These are phyloP conservation scores for Malthinus seriepunctatus DNA, from an alignment of 2,888 invertebrate species.

Conservation along the genomic window DNA sequence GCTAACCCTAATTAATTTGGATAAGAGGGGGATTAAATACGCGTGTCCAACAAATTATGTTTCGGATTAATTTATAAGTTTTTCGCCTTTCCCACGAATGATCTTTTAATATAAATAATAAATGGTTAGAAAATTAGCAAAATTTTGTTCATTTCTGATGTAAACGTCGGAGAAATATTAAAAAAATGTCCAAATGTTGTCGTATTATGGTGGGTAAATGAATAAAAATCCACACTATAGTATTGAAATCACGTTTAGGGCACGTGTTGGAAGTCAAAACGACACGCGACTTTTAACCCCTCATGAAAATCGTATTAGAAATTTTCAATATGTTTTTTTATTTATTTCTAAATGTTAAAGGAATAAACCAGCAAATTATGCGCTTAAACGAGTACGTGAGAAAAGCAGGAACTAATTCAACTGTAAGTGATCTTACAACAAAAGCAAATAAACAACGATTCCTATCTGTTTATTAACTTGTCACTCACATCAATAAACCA, in stretches of 20 bases:
- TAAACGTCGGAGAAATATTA: neutral
- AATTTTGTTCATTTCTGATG: conserved; percentile 1
- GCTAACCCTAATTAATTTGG: conserved; percentile 47
- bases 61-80: conserved; percentile 30
- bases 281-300: conserved; percentile 30
- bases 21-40: conserved; percentile 45
- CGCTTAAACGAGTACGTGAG: no score
- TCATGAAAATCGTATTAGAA: conserved; percentile 24
- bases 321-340: no score
- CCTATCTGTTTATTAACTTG: no score
- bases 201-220: conserved; percentile 32
- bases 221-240: conserved; percentile 41
- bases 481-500: no score
- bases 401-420: no score
- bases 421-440: no score
- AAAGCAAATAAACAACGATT: no score
- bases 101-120: conserved; percentile 17
- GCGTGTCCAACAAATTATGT: conserved; percentile 49
- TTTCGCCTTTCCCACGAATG: conserved; percentile 33
- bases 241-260: conserved; percentile 40
- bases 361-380: no score
- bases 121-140: neutral
- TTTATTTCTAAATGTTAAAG: no score
- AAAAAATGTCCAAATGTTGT: conserved; percentile 9
- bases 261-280: conserved; percentile 9